Percentiles rank a stretch among this genome's conserved stretches.
These are phyloP conservation scores for Prionailurus bengalensis DNA, from an alignment of 2,113 vertebrate genomes.

Conservation along the genomic window DNA sequence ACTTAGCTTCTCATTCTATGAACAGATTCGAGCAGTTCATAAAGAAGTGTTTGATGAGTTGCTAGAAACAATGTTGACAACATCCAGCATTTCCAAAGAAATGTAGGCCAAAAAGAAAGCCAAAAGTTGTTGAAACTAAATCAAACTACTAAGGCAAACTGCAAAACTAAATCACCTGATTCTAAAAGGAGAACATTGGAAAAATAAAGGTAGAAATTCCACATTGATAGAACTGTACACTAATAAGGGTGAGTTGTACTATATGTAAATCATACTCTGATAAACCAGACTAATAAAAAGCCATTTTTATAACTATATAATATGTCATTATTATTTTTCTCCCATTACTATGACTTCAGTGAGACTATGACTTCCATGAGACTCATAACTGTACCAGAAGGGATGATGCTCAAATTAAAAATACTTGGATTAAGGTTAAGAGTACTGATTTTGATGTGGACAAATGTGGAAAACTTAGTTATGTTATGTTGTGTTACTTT, in stretches of 20 bases:
- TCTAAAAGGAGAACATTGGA: neutral
- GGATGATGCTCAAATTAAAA: constrained; percentile 12
- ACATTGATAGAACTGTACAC: neutral
- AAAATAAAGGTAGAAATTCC: constrained; percentile 13
- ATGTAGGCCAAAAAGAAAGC: neutral
- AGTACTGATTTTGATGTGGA: neutral
- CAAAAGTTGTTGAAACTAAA: neutral
- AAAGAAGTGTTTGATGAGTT: neutral
- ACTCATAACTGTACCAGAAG: neutral
- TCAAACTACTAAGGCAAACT: neutral
- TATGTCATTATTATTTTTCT: neutral
- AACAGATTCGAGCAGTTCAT: neutral
- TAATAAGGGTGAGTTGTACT: neutral
- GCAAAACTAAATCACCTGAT: neutral
- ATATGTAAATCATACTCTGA: neutral
- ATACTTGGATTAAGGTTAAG: constrained; percentile 37
- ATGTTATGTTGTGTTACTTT: neutral
- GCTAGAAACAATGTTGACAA: neutral
- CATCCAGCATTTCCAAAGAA: neutral
- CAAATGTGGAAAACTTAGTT: neutral
- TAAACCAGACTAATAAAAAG: neutral
- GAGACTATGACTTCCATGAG: neutral
- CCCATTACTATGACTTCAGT: neutral
- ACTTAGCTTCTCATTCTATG: neutral
- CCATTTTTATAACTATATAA: neutral